These are phyloP conservation scores for Agrotis segetum DNA, from an alignment of 2,888 invertebrate species.

Conservation along the genomic window DNA sequence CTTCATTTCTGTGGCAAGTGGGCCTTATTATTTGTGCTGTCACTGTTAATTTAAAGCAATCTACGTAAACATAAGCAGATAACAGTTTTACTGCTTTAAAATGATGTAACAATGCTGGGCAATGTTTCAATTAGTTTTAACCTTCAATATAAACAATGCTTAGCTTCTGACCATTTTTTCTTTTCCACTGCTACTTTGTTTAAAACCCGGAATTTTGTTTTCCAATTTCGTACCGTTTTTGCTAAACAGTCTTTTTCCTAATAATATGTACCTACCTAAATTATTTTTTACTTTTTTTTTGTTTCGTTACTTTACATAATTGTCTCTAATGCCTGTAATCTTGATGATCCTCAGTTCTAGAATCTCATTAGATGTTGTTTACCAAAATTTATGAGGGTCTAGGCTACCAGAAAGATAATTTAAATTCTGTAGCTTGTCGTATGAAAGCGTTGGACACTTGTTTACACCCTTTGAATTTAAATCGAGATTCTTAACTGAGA, in stretches of 20 bases:
- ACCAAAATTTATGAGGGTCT: background rate
- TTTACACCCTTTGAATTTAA: background rate
- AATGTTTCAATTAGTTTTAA: background rate
- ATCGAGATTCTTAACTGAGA: slow-evolving; percentile 2
- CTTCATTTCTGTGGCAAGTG: background rate
- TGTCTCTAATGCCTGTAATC: slow-evolving; percentile 34
- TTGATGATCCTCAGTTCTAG: background rate
- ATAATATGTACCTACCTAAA: slow-evolving; percentile 9
- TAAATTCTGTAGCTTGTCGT: background rate
- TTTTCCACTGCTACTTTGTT: background rate
- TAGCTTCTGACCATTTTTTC: background rate
- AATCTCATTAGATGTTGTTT: background rate
- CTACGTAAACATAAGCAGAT: background rate
- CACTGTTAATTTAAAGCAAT: background rate
- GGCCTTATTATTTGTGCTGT: background rate
- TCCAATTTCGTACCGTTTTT: slow-evolving; percentile 4
- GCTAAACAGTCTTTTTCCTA: slow-evolving; percentile 24
- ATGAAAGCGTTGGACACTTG: background rate
- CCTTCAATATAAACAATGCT: slow-evolving; percentile 27
- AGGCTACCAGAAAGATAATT: background rate
- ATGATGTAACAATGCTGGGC: slow-evolving; percentile 25
- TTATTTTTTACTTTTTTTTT: slow-evolving; percentile 9
- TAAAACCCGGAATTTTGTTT: background rate
- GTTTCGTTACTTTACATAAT: background rate
- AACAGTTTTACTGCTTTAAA: slow-evolving; percentile 29